A percentile compares a stretch with the other conserved stretches of the same genome.
Evolutionary conservation across 2,113 vertebrate species (phyloP).

Genomic region (Atlantisia rogersi): DNA sequence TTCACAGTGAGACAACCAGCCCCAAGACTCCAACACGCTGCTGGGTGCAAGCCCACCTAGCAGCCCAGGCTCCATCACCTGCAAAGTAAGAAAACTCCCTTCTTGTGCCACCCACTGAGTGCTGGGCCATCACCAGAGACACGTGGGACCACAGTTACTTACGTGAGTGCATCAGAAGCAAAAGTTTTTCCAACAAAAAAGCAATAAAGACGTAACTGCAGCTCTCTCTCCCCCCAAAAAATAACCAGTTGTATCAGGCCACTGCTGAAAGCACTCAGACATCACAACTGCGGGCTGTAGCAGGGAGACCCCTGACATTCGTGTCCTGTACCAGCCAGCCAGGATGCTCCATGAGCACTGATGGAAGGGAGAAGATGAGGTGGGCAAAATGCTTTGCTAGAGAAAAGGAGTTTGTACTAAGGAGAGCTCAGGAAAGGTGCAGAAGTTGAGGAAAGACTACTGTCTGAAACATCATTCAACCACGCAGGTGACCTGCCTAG

Average conservation of each 20-base stretch:
- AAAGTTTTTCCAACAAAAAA: background rate
- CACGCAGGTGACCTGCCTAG: background rate
- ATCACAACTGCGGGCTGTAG: background rate
- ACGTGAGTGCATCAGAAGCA: background rate
- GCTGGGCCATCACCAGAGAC: background rate
- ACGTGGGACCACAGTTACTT: background rate
- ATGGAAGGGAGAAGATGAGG: rapidly evolving
- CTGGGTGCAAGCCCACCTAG: background rate
- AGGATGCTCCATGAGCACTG: background rate
- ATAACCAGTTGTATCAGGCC: background rate
- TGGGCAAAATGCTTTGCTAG: background rate
- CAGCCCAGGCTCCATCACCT: background rate
- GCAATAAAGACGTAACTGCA: background rate
- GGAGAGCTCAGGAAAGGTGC: background rate
- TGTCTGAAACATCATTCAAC: background rate
- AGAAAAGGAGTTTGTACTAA: background rate
- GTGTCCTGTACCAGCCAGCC: background rate
- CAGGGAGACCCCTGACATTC: background rate
- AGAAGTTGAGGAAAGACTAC: background rate
- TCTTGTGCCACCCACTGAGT: rapidly evolving
- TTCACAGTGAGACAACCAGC: background rate
- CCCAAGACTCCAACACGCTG: background rate
- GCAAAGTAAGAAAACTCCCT: background rate
- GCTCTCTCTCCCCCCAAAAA: background rate
- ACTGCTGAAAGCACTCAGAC: background rate